A percentile compares a stretch with the other conserved stretches of the same genome.
These are phyloP conservation scores for Ataeniobius toweri DNA, from an alignment of 2,797 vertebrate genomes.

Conservation along the genomic window DNA sequence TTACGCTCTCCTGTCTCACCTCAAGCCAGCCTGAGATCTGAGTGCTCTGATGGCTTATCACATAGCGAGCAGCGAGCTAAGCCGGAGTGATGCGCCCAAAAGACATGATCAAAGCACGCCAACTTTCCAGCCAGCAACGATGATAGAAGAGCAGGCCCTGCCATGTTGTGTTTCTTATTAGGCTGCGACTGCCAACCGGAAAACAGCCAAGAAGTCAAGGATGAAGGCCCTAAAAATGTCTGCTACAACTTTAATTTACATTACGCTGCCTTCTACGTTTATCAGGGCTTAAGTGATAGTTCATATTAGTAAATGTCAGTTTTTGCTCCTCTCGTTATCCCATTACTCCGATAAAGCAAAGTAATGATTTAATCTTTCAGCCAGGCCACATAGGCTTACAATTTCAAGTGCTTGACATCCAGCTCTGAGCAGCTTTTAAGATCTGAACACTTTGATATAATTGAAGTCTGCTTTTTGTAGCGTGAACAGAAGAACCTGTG, in stretches of 20 bases:
- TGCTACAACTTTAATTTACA: slow-evolving; percentile 45
- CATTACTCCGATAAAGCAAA: slow-evolving; percentile 8
- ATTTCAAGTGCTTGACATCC: slow-evolving; percentile 19
- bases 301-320: slow-evolving; percentile 42
- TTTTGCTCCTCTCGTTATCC: slow-evolving; percentile 24
- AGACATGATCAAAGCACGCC: slow-evolving; percentile 81
- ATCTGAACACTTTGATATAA: slow-evolving; percentile 5
- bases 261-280: slow-evolving; percentile 32
- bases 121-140: slow-evolving; percentile 70
- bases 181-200: slow-evolving; percentile 62
- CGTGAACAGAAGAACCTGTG: slow-evolving; percentile 11
- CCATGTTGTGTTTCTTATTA: slow-evolving; percentile 77
- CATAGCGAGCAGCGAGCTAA: slow-evolving; percentile 72
- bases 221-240: slow-evolving; percentile 53
- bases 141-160: slow-evolving; percentile 74
- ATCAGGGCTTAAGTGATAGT: slow-evolving; percentile 31
- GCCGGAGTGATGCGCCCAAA: slow-evolving; percentile 73
- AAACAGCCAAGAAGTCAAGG: slow-evolving; percentile 61
- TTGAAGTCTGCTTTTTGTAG: slow-evolving; percentile 6
- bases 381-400: slow-evolving; percentile 24
- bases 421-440: slow-evolving; percentile 18
- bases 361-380: slow-evolving; percentile 32
- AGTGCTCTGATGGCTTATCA: slow-evolving; percentile 78
- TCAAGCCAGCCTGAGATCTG: slow-evolving; percentile 74
- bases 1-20: slow-evolving; percentile 62